Evolutionary conservation across 2,797 vertebrate genomes (phyloP).

Genomic region (Poecilia velifera): DNA sequence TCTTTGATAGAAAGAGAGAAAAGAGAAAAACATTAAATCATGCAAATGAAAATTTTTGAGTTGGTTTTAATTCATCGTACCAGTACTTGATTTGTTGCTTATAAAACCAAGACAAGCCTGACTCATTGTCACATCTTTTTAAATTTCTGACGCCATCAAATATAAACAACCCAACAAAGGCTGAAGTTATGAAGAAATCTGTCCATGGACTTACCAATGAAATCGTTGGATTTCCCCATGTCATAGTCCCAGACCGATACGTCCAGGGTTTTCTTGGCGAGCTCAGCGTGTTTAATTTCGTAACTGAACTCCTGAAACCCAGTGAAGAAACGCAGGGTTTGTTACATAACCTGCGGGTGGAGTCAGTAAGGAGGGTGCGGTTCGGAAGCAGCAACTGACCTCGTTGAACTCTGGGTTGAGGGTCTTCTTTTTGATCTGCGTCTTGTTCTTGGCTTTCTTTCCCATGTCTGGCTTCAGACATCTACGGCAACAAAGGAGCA

Average conservation of each 20-base stretch:
- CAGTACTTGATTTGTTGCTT: no score
- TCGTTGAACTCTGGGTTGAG: conserved; percentile 93
- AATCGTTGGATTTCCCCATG: conserved; percentile 95
- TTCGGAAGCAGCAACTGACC: conserved; percentile 66
- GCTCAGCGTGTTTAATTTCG: conserved; percentile 93
- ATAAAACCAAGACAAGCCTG: neutral
- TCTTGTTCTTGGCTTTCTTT: conserved; percentile 93
- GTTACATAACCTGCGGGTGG: neutral
- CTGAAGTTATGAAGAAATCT: neutral
- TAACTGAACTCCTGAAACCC: conserved; percentile 91
- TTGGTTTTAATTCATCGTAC: no score
- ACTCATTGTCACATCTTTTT: neutral
- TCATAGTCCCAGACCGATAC: conserved; percentile 98
- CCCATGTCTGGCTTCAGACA: conserved; percentile 94
- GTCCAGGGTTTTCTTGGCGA: conserved; percentile 95
- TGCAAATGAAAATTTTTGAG: no score
- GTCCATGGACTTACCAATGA: conserved; percentile 86
- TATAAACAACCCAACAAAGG: neutral
- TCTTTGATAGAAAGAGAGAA: no score
- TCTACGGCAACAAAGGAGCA: conserved; percentile 62
- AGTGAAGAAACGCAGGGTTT: neutral
- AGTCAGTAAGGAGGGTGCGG: neutral
- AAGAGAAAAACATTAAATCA: no score
- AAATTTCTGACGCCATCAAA: neutral
- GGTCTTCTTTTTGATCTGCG: conserved; percentile 93